Percentiles rank a stretch among this genome's conserved stretches.
Conservation (phyloP, 2,113 vertebrate genomes). For the Engystomops pustulosus region DNA sequence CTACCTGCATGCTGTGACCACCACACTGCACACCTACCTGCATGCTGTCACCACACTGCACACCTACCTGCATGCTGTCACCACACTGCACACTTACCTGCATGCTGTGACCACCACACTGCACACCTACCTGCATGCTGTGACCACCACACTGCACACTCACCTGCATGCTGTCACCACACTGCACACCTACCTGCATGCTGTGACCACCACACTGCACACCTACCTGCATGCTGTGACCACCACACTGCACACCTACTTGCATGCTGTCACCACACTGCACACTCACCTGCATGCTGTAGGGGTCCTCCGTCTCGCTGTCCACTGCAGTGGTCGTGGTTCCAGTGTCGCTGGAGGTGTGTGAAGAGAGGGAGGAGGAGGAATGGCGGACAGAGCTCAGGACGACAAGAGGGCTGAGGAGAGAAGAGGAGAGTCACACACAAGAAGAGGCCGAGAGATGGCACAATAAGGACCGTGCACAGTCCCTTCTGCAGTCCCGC, state of each 20-base stretch:
- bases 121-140: conserved; percentile 82
- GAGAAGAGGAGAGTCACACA: conserved; percentile 35
- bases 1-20: conserved; percentile 83
- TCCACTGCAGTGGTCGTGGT: conserved; percentile 89
- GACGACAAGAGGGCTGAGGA: conserved; percentile 87
- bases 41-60: neutral
- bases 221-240: conserved; percentile 84
- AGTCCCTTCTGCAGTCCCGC: neutral
- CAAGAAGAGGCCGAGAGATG: too few species aligned
- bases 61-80: conserved; percentile 83
- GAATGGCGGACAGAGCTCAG: conserved; percentile 91
- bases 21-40: conserved; percentile 75
- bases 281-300: conserved; percentile 88
- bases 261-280: conserved; percentile 69
- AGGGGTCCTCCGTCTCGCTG: conserved; percentile 87
- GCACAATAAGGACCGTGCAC: neutral
- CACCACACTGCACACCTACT: conserved; percentile 68
- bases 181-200: conserved; percentile 78
- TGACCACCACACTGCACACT: neutral
- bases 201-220: neutral
- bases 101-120: neutral
- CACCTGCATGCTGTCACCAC: conserved; percentile 83
- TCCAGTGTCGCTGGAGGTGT: conserved; percentile 91
- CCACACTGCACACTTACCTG: conserved; percentile 75
- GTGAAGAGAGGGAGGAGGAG: conserved; percentile 93